phyloP scores from a whole-genome alignment of 2,797 vertebrate species.

The Heliangelus exortis region DNA sequence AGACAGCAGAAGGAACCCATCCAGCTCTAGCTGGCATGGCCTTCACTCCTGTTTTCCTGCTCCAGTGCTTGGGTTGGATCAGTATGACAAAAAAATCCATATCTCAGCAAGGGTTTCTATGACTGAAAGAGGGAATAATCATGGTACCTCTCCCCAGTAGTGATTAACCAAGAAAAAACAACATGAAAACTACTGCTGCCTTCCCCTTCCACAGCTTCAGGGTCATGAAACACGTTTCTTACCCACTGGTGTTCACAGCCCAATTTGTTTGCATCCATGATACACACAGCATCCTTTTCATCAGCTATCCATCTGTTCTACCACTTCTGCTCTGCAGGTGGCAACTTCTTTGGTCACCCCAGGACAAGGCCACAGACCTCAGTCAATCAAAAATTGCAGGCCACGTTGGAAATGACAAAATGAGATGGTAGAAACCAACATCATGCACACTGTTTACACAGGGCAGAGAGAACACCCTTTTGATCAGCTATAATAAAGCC shows the following conservation, averaged over 20 bases:
- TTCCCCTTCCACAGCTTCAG: neutral
- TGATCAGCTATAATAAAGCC: neutral
- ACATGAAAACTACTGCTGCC: neutral
- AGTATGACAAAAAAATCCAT: slow-evolving; percentile 3
- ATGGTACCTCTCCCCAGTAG: neutral
- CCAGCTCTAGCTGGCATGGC: neutral
- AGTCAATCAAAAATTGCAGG: neutral
- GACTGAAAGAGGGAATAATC: slow-evolving; percentile 16
- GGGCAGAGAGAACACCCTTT: neutral
- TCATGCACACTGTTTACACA: fast-evolving
- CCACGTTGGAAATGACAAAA: neutral
- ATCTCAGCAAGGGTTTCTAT: neutral
- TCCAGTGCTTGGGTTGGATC: neutral
- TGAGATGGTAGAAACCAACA: neutral
- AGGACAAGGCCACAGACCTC: neutral
- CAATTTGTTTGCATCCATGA: neutral
- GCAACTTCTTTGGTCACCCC: neutral
- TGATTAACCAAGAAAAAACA: neutral
- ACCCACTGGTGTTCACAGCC: fast-evolving
- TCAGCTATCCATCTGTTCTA: neutral
- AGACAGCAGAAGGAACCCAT: slow-evolving; percentile 8
- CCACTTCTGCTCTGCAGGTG: neutral
- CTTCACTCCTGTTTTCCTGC: slow-evolving; percentile 6
- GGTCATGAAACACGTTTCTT: neutral
- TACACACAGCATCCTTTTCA: neutral